Evolutionary conservation across 2,113 vertebrate species (phyloP).

Genomic region (Strix uralensis): DNA sequence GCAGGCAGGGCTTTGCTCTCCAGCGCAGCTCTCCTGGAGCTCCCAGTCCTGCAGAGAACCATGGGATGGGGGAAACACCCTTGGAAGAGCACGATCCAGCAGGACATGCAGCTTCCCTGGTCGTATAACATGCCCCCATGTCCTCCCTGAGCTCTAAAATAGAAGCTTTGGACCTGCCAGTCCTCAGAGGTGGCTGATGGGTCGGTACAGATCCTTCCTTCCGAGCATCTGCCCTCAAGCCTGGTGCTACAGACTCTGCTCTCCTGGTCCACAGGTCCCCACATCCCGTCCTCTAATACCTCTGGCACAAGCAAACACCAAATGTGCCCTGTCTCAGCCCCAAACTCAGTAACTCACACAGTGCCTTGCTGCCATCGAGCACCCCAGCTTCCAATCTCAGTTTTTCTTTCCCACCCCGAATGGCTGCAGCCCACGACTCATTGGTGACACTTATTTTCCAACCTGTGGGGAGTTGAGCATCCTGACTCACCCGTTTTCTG

Average conservation of each 20-base stretch:
- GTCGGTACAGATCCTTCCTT: not conserved
- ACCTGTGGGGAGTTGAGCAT: not conserved
- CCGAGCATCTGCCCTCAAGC: not conserved
- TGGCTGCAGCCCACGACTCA: fast-evolving
- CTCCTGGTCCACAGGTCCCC: not conserved
- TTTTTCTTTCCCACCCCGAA: not conserved
- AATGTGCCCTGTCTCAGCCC: fast-evolving
- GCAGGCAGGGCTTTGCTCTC: not conserved
- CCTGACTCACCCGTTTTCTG: not conserved
- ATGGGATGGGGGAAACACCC: not conserved
- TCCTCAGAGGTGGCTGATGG: not conserved
- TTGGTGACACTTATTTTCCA: not conserved
- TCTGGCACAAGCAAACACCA: not conserved
- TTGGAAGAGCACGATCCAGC: not conserved
- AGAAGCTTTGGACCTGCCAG: not conserved
- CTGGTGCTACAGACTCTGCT: not conserved
- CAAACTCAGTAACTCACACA: not conserved
- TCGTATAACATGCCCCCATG: fast-evolving
- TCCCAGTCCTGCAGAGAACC: fast-evolving
- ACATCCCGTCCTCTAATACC: not conserved
- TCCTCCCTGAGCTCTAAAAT: not conserved
- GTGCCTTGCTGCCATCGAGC: not conserved
- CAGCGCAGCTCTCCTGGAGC: not conserved
- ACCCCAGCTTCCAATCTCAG: not conserved
- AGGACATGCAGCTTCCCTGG: not conserved